Evolutionary conservation across 2,113 vertebrate species (phyloP), one percentile per base, ranked within the genome.

Genomic region (Scomber scombrus): DNA sequence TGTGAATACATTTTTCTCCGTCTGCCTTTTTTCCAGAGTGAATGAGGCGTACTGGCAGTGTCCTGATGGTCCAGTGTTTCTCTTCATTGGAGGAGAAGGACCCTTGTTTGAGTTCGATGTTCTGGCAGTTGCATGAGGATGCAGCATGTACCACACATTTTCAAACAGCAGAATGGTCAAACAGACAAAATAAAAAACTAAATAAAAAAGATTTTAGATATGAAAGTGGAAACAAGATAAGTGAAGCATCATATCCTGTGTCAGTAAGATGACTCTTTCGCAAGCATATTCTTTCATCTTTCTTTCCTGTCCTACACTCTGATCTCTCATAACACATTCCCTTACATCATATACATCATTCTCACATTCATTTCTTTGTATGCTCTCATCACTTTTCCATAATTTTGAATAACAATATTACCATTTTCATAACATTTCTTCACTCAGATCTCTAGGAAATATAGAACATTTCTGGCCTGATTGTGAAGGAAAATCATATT

Each of bases 21-120:
- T 43, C 14, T 69, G 2, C 49, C 45, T 68, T 26, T 58, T 3
- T 3, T 65, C 2, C 80, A 97, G 97, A 90, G 92, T 96, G 69
- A 97, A 96, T 11, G 91, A 95, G 12, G 84, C 66, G 0, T 87
- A 89, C 18, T 96, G 96, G 95, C 40, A 78, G 54, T 34, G 16
- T 23, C 86, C 78, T 0, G 23, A 84, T 4, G 95, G 95, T 13
- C 97, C 96, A 0, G 92, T 97, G 47, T 97, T 97, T 86, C 94
- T 97, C 73, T 96, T 89, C 72, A 92, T 97, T 0, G 96, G 94
- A 1, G 97, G 97, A 0, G 97, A 97, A 80, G 76, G 91, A 3
- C 76, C 93, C 23, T 75, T 97, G 8, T 91, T 89, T 2, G 75
- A 89, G 13, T 93, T 81, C 54, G 93, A 92, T 3, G 93, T 97